Conservation (phyloP, 2,888 invertebrate genomes). For the Mactromeris polynyma region DNA sequence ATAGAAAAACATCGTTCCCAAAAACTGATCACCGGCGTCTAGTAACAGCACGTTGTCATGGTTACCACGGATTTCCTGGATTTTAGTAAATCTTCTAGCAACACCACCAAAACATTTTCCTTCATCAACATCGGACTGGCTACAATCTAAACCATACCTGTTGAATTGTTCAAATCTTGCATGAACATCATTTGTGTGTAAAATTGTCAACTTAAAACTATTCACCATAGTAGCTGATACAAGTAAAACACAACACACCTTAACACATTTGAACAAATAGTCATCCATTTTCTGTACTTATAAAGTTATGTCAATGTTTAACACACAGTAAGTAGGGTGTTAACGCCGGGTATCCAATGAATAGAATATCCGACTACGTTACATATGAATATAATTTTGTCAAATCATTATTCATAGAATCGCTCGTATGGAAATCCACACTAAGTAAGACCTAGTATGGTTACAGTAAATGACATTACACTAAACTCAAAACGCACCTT, state of each 20-base stretch:
- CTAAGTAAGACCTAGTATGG: too few relatives aligned
- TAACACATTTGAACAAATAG: not conserved
- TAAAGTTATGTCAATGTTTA: not conserved
- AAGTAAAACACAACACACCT: not conserved
- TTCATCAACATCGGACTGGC: constrained; percentile 85
- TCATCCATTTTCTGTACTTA: not conserved
- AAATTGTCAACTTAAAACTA: constrained; percentile 91
- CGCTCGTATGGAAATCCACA: too few relatives aligned
- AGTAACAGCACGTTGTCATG: constrained; percentile 91
- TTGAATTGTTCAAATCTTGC: constrained; percentile 94
- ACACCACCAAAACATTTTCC: constrained; percentile 71
- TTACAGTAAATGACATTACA: too few relatives aligned
- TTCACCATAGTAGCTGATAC: too few relatives aligned
- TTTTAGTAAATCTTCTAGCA: constrained; percentile 63
- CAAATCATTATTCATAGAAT: too few relatives aligned
- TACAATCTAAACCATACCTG: constrained; percentile 90
- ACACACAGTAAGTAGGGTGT: not conserved
- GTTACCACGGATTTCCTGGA: constrained; percentile 68
- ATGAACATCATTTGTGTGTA: constrained; percentile 98
- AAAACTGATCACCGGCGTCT: constrained; percentile 97
- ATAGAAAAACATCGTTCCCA: constrained; percentile 94
- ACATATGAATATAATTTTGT: too few relatives aligned
- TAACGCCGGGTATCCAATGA: too few relatives aligned
- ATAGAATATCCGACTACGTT: too few relatives aligned
- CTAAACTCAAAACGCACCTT: too few relatives aligned